These are phyloP conservation scores for Tor tambroides DNA, from an alignment of 2,113 vertebrate species.

Conservation along the genomic window DNA sequence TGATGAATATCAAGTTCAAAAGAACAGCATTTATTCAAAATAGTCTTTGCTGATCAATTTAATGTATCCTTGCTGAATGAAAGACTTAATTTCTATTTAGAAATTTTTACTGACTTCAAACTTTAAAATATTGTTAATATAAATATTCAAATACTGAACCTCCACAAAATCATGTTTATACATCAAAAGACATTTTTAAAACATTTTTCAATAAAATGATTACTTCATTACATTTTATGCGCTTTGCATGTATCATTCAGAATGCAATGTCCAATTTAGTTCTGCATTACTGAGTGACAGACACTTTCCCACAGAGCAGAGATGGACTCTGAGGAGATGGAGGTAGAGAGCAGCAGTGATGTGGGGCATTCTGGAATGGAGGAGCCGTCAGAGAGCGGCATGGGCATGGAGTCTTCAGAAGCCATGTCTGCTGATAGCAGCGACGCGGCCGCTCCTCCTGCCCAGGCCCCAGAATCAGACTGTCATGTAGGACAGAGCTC, in stretches of 20 bases:
- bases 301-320: constrained; percentile 1
- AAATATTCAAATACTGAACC: too few species aligned
- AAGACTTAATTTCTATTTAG: too few species aligned
- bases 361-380: constrained; percentile 83
- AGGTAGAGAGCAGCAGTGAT: constrained; percentile 93
- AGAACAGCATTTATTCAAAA: too few species aligned
- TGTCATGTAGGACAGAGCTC: constrained; percentile 91
- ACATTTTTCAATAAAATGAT: not conserved
- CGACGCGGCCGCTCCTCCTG: constrained; percentile 79
- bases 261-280: not conserved
- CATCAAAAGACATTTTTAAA: too few species aligned
- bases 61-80: too few species aligned
- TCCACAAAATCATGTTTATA: too few species aligned
- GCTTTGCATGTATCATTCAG: not conserved
- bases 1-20: too few species aligned
- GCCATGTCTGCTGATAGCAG: constrained; percentile 94
- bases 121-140: too few species aligned
- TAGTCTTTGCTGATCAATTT: too few species aligned
- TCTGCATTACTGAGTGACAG: not conserved
- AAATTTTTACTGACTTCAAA: too few species aligned
- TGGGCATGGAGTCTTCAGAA: constrained; percentile 88
- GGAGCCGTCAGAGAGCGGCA: constrained; percentile 91
- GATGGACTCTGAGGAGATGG: constrained; percentile 88
- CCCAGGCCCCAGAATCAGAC: constrained; percentile 77
- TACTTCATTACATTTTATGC: not conserved